A percentile compares a stretch with the other conserved stretches of the same genome.
These are phyloP conservation scores for Hartigia nigra DNA, from an alignment of 2,888 invertebrate species.

Conservation along the genomic window DNA sequence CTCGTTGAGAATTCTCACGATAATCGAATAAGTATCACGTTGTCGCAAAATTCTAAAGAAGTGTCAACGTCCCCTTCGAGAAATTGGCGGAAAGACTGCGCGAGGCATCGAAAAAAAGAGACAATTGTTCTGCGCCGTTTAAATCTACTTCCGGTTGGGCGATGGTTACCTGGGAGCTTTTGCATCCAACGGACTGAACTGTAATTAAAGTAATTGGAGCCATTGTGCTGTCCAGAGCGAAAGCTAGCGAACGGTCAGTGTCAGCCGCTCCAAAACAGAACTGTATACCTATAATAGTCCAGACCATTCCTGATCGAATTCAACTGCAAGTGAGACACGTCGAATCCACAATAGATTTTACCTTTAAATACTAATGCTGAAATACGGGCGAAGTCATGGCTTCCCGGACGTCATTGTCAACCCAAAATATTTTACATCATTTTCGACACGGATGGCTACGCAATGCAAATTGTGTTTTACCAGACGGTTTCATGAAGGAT, in stretches of 20 bases:
- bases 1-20: background rate
- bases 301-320: background rate
- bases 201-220: conserved; percentile 61
- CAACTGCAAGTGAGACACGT: background rate
- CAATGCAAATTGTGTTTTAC: background rate
- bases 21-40: background rate
- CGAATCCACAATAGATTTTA: background rate
- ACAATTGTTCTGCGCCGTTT: conserved; percentile 55
- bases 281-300: conserved; percentile 14
- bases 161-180: conserved; percentile 52
- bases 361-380: background rate
- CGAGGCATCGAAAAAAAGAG: conserved; percentile 44
- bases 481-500: background rate
- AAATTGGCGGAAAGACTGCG: conserved; percentile 47
- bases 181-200: conserved; percentile 52
- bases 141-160: conserved; percentile 53
- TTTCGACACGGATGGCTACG: background rate
- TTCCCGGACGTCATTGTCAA: background rate
- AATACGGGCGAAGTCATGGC: background rate
- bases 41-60: background rate
- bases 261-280: conserved; percentile 47
- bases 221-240: conserved; percentile 58
- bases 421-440: background rate
- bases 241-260: conserved; percentile 52
- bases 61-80: background rate